phyloP scores from a whole-genome alignment of 1,140 invertebrate species.

The Homarus americanus region DNA sequence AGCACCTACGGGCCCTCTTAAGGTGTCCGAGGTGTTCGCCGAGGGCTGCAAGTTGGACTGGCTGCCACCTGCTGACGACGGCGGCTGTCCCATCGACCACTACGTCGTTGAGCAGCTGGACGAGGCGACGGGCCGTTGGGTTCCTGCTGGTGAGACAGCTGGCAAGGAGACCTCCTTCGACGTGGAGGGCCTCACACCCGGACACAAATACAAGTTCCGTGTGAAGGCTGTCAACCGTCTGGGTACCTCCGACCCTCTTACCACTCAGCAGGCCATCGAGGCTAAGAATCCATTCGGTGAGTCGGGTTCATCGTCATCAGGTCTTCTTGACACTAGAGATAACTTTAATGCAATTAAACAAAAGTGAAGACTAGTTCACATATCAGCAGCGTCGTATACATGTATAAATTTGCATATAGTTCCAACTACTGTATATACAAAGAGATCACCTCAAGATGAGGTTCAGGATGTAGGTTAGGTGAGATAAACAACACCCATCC shows the following conservation, averaged over 20 bases:
- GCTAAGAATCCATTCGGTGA: constrained; percentile 98
- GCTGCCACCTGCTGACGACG: constrained; percentile 94
- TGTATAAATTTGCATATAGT: too few relatives aligned
- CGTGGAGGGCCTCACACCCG: constrained; percentile 89
- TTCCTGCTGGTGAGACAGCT: constrained; percentile 92
- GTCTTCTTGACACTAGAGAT: too few relatives aligned
- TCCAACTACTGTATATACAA: too few relatives aligned
- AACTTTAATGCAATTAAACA: too few relatives aligned
- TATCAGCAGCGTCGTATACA: too few relatives aligned
- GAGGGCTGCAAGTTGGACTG: constrained; percentile 91
- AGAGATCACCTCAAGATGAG: too few relatives aligned
- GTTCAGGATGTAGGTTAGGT: too few relatives aligned
- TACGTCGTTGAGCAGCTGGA: constrained; percentile 97
- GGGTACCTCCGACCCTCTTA: constrained; percentile 96
- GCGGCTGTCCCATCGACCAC: constrained; percentile 91
- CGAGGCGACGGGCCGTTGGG: constrained; percentile 94
- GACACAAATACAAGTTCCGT: constrained; percentile 97
- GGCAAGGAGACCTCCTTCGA: constrained; percentile 86
- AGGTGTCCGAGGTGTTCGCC: constrained; percentile 90
- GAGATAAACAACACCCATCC: too few relatives aligned
- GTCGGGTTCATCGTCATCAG: too few relatives aligned
- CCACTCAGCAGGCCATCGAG: constrained; percentile 91
- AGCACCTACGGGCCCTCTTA: constrained; percentile 93
- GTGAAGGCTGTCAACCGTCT: constrained; percentile 97
- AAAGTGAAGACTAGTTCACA: too few relatives aligned